Percentiles rank a stretch among this genome's conserved stretches.
Conservation (phyloP, 2,113 vertebrate species). For the Cebus imitator region DNA sequence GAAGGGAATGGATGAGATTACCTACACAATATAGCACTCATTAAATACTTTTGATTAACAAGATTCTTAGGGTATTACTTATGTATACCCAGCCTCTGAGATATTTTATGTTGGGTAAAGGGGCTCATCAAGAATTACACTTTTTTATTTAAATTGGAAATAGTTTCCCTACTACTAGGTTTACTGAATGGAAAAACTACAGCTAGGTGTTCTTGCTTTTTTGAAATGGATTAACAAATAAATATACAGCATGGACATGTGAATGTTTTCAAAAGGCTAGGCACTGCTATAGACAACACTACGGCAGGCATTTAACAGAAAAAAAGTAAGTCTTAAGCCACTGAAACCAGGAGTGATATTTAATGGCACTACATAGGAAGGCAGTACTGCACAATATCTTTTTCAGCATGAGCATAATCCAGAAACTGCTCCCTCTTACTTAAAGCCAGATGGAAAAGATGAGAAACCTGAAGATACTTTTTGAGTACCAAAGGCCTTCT, state of each 20-base stretch:
- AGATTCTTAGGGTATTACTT: conserved; percentile 16
- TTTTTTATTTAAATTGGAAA: neutral
- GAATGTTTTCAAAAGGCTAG: neutral
- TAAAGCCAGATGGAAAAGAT: neutral
- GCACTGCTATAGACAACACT: neutral
- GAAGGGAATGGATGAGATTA: conserved; percentile 24
- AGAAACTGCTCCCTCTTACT: neutral
- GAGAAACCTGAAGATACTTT: neutral
- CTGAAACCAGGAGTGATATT: neutral
- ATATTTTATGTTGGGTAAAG: conserved; percentile 38
- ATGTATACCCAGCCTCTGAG: neutral
- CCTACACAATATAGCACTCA: conserved; percentile 16
- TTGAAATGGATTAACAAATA: neutral
- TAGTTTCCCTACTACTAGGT: neutral
- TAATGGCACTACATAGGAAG: neutral
- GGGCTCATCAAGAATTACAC: neutral
- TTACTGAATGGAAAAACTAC: neutral
- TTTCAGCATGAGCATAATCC: neutral
- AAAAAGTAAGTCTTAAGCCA: neutral
- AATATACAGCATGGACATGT: neutral
- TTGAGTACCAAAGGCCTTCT: conserved; percentile 14
- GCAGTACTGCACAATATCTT: neutral
- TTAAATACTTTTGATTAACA: conserved; percentile 36
- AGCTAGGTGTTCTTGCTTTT: neutral
- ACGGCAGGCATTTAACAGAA: conserved; percentile 38